Percentiles rank a stretch among this genome's conserved stretches.
phyloP scores from a whole-genome alignment of 2,113 vertebrate species.

The Phalacrocorax aristotelis region DNA sequence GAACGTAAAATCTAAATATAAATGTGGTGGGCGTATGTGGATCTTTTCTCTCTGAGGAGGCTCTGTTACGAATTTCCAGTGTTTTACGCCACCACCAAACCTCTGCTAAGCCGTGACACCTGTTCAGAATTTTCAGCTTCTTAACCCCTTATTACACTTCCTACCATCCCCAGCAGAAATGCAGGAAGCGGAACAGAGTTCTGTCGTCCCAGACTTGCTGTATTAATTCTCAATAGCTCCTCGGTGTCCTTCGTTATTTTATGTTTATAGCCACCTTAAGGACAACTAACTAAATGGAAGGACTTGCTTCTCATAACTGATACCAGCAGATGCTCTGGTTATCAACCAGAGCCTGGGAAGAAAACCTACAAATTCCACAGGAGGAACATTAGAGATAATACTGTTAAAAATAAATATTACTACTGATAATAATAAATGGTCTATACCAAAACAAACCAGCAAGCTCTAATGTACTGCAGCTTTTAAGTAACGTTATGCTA shows the following conservation, averaged over 20 bases:
- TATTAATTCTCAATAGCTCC: neutral
- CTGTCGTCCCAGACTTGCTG: neutral
- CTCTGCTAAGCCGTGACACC: conserved; percentile 40
- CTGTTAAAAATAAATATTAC: neutral
- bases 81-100: conserved; percentile 52
- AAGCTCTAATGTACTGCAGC: neutral
- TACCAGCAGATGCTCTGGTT: neutral
- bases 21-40: conserved; percentile 56
- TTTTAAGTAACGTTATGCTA: neutral
- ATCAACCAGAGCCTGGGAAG: neutral
- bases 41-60: conserved; percentile 45
- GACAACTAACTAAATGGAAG: neutral
- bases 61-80: conserved; percentile 62
- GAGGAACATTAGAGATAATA: neutral
- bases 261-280: neutral
- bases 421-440: neutral
- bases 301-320: neutral
- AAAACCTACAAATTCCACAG: neutral
- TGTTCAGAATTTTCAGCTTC: conserved; percentile 64
- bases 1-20: conserved; percentile 59
- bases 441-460: neutral
- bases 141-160: conserved; percentile 47
- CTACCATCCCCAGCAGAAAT: neutral
- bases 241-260: neutral
- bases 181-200: neutral